These are phyloP conservation scores for Oryctolagus cuniculus DNA, from an alignment of 2,113 vertebrate species.

Conservation along the genomic window mOryCun1.1 NC_091440.1:27271501-27272000, in stretches of 20 bases:
- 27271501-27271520: neutral
- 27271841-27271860: neutral
- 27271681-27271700: neutral
- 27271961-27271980: neutral
- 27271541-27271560: neutral
- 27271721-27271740: neutral
- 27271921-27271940: neutral
- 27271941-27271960: neutral
- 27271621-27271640: neutral
- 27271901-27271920: neutral
- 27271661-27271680: neutral
- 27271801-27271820: neutral
- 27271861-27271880: neutral
- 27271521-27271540: neutral
- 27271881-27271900: neutral
- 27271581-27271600: neutral
- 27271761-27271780: neutral
- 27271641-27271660: neutral
- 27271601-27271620: neutral
- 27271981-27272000: neutral
- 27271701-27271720: neutral
- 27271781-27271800: neutral
- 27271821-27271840: neutral
- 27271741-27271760: neutral
- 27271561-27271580: neutral